Evolutionary conservation across 2,888 invertebrate species (phyloP).

Genomic region (Drosophila pseudotalamancana): DNA sequence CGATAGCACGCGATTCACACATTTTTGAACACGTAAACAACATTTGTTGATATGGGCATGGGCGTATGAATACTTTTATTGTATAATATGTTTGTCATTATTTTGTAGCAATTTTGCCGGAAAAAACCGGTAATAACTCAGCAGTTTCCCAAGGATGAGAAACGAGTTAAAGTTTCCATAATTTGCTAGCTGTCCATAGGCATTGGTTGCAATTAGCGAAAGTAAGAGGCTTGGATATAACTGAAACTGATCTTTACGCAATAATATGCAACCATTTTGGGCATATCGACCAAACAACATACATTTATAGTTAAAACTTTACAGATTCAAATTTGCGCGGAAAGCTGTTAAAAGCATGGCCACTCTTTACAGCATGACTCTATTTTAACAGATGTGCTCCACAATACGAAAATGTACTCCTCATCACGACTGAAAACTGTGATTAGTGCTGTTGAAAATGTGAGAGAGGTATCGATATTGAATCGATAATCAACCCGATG

Average conservation of each 20-base stretch:
- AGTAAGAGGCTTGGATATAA: conserved; percentile 29
- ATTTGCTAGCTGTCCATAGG: not conserved
- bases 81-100: not conserved
- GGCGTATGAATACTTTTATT: conserved; percentile 2
- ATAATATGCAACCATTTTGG: not conserved
- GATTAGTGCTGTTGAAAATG: too few species aligned
- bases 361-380: not conserved
- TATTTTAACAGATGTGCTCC: not conserved
- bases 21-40: conserved; percentile 13
- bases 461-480: not conserved
- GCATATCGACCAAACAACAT: conserved; percentile 60
- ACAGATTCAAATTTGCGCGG: conserved; percentile 12
- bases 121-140: conserved; percentile 34
- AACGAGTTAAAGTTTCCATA: conserved; percentile 1
- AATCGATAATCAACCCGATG: conserved; percentile 3
- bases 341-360: not conserved
- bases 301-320: not conserved
- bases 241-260: conserved; percentile 6
- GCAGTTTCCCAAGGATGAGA: conserved; percentile 5
- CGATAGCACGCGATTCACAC: conserved; percentile 33
- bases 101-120: conserved; percentile 5
- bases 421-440: not conserved
- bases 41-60: not conserved
- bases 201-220: conserved; percentile 41
- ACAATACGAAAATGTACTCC: not conserved